Percentiles rank a stretch among this genome's conserved stretches.
phyloP scores from a whole-genome alignment of 2,888 invertebrate species.

The Erannis defoliaria region DNA sequence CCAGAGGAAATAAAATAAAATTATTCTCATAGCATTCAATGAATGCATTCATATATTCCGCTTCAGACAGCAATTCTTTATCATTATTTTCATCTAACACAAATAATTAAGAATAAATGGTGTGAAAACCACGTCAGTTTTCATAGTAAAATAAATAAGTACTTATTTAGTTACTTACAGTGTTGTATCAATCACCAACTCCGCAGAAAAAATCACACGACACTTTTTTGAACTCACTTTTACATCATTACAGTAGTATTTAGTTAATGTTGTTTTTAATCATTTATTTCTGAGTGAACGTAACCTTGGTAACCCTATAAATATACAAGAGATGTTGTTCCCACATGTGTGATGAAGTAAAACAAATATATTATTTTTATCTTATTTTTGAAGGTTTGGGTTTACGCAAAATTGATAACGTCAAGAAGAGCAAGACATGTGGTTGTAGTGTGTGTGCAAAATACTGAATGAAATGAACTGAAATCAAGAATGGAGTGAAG shows the following conservation, averaged over 20 bases:
- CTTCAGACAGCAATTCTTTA: no score
- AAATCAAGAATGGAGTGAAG: conserved; percentile 8
- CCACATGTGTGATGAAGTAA: background rate
- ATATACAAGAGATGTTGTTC: conserved; percentile 24
- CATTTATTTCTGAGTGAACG: conserved; percentile 35
- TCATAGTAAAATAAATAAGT: background rate
- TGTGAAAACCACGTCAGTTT: background rate
- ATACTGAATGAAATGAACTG: conserved; percentile 3
- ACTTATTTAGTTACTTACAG: conserved; percentile 17
- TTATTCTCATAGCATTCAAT: no score
- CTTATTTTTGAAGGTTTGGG: background rate
- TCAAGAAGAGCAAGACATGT: conserved; percentile 18
- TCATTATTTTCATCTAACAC: no score
- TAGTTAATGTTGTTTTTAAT: conserved; percentile 5
- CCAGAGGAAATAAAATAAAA: no score
- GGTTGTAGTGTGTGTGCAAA: conserved; percentile 12
- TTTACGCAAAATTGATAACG: conserved; percentile 15
- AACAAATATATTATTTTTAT: background rate
- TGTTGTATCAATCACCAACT: conserved; percentile 1
- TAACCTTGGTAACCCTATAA: conserved; percentile 51
- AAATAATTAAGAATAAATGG: no score
- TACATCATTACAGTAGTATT: conserved; percentile 18
- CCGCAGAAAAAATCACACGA: conserved; percentile 7
- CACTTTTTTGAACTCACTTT: conserved; percentile 24
- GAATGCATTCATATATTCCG: no score